Evolutionary conservation across 2,888 invertebrate species (phyloP), one percentile per base, ranked within the genome.

Genomic region (Drosophila bunnanda): DNA sequence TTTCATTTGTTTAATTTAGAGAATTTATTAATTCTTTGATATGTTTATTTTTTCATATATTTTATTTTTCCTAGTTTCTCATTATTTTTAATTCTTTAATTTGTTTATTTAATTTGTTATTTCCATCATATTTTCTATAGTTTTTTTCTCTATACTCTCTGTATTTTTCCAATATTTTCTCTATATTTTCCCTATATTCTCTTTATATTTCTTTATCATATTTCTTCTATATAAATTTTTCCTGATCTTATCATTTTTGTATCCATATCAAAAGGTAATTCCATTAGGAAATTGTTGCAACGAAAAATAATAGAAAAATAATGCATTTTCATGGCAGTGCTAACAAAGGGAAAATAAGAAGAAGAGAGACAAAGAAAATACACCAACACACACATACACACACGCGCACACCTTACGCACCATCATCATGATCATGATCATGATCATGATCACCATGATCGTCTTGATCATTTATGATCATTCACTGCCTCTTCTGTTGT

Each of bases 251-350:
- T 64, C 39, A 48, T 34, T 50, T n/a, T n/a, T 38, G 55, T 67
- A 68, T 68, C 55, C 68, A 68, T 66, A 25, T 66, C 55, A 38
- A 46, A 55, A 55, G 25, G 56, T 71, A 69, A 69, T 69, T 69
- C 60, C 59, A 69, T 74, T 57, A 65, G 60, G 53, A 61, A 57
- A 53, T 60, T 58, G 59, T 58, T 75, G 44, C 54, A 46, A 22
- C 30, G 28, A 43, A 43, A 32, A 32, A 54, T 20, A 46, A 34
- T 43, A 22, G 71, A 66, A 68, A 79, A 82, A 71, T 77, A 82
- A 69, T 81, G 84, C 77, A 82, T 82, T 82, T 83, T 82, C 83
- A 83, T 71, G 86, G 59, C 69, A 75, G 56, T 53, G 66, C 30
- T 55, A 78, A 75, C 76, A 69, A 75, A 75, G 68, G 73, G 64